Conservation (phyloP, 2,113 vertebrate species). For the Pomatostomus ruficeps region DNA sequence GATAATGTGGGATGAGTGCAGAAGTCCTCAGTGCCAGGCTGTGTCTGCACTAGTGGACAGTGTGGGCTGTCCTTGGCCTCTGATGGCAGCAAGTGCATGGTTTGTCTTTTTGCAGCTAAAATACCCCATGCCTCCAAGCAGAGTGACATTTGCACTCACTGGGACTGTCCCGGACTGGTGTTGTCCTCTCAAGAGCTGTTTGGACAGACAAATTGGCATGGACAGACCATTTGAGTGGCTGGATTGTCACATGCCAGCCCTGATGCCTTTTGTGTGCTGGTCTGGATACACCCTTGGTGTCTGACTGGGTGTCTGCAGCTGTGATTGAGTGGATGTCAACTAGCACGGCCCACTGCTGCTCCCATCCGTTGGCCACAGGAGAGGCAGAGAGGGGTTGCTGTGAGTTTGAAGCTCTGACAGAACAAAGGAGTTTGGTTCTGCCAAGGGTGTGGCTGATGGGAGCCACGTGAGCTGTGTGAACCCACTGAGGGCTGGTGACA, state of each 20-base stretch:
- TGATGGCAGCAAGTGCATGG: fast-evolving
- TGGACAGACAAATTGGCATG: background rate
- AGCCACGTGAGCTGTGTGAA: fast-evolving
- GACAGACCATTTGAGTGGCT: background rate
- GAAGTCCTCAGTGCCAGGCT: background rate
- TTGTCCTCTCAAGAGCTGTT: background rate
- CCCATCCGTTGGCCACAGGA: background rate
- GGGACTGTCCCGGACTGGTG: background rate
- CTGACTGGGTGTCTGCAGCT: background rate
- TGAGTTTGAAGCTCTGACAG: background rate
- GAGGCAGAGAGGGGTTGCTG: background rate
- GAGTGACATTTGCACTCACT: background rate
- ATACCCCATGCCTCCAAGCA: fast-evolving
- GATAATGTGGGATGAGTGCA: background rate
- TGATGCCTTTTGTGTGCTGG: background rate
- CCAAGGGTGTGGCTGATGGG: background rate
- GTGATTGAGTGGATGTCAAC: background rate
- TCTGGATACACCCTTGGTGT: background rate
- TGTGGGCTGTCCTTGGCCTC: background rate
- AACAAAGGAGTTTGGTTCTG: background rate
- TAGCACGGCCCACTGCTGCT: background rate
- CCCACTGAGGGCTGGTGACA: background rate
- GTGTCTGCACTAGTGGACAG: background rate
- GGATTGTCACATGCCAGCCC: background rate
- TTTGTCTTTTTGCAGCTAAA: background rate